Base-by-base conservation (phyloP, 2,888 invertebrate genomes). In the Nysson spinosus region DNA sequence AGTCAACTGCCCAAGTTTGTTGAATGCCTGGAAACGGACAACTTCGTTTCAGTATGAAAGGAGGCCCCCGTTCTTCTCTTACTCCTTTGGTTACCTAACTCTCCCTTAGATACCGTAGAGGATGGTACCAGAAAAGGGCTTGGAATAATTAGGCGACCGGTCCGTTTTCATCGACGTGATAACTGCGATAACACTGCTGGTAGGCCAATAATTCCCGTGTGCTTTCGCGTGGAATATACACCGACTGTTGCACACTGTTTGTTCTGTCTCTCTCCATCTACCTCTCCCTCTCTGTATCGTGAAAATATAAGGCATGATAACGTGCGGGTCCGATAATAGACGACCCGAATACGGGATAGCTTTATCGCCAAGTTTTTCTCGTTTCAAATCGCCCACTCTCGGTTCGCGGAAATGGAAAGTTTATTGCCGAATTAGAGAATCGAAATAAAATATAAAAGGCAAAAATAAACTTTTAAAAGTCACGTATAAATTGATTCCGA, bases 1-100 rank as follows among this genome's bases (percentile, higher is more conserved):
- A 85, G 85, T 85, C 85, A 84, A 85, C 83, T 85, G 85, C 81
- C 79, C 81, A 85, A 85, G 83, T 85, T 85, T 76, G 75, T 75
- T 77, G 83, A 84, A 85, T 83, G 76, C 77, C 79, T 76, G 77
- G 69, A 73, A 79, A 79, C 78, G 76, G 76, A 77, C 77, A 81
- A 80, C 78, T 81, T 78, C 72, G 78, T 75, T 77, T 78, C 80
- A 68, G 69, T 72, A 77, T 82, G 77, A 81, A 82, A 82, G 77
- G 66, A 70, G 64, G 56, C 28, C 11, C 19, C 19, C 11, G 14
- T 11, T 11, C 40, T 35, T 43, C 58, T 66, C 47, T 46, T 49
- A 43, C 51, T 55, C 68, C 64, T n/a, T n/a, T n/a, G n/a, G n/a
- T 57, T 50, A 49, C 43, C 44, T 20, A 19, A 40, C 43, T 37